phyloP scores from a whole-genome alignment of 2,113 vertebrate genomes.

The Cebus imitator region DNA sequence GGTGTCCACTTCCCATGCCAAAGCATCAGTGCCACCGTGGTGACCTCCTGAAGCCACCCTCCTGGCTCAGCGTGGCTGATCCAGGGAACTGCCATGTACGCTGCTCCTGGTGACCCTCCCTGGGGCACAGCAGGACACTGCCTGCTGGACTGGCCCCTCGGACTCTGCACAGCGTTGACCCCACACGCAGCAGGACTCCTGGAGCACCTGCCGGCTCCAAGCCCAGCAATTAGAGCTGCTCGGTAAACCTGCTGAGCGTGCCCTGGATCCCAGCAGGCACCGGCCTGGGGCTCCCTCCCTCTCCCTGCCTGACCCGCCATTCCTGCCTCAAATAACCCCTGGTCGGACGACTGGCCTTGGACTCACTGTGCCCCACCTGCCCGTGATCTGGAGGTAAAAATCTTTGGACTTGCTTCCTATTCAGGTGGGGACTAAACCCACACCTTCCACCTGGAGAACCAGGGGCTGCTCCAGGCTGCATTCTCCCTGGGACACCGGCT shows the following conservation, averaged over 20 bases:
- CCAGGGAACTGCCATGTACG: not conserved
- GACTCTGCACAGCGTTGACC: not conserved
- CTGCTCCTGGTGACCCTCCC: not conserved
- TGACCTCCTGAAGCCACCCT: not conserved
- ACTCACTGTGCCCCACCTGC: not conserved
- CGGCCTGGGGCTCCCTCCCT: not conserved
- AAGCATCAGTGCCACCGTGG: too few relatives aligned
- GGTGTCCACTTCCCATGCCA: not conserved
- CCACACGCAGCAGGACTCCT: not conserved
- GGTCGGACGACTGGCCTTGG: not conserved
- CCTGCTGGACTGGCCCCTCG: not conserved
- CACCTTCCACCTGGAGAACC: not conserved
- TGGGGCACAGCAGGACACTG: not conserved
- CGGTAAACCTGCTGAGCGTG: not conserved
- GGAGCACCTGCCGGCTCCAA: not conserved
- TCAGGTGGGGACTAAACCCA: too few relatives aligned
- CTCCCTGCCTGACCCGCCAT: not conserved
- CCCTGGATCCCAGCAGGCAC: not conserved
- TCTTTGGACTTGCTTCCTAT: not conserved
- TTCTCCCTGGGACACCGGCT: not conserved
- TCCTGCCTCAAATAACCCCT: not conserved
- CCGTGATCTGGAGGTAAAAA: not conserved
- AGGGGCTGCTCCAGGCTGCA: not conserved
- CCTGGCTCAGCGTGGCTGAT: not conserved
- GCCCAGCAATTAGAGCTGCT: not conserved